These are phyloP conservation scores for Burhinus oedicnemus DNA, from an alignment of 2,113 vertebrate species.

Conservation along the genomic window DNA sequence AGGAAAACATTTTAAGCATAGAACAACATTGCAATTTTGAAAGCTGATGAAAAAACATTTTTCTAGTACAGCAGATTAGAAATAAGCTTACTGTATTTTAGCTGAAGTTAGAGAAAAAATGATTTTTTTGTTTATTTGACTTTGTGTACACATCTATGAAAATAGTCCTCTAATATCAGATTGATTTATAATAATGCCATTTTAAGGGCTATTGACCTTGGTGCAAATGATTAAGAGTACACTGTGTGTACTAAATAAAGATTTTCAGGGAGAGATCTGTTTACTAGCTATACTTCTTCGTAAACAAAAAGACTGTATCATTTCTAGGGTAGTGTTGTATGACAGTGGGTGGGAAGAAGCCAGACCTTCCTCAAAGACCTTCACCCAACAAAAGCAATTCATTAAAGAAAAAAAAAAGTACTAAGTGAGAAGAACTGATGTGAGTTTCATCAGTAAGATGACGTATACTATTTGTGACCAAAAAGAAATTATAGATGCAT, in stretches of 20 bases:
- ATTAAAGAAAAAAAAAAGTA: neutral
- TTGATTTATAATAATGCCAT: constrained; percentile 10
- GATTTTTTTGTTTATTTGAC: neutral
- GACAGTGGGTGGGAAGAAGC: neutral
- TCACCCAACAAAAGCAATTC: neutral
- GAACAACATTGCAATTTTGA: neutral
- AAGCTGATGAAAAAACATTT: neutral
- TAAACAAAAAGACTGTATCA: neutral
- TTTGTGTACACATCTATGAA: neutral
- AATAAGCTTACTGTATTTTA: neutral
- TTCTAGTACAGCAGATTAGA: neutral
- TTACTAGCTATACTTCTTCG: neutral
- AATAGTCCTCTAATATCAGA: constrained; percentile 6
- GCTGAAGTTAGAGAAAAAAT: neutral
- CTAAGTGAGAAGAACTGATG: neutral
- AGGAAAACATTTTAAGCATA: neutral
- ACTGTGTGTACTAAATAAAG: neutral
- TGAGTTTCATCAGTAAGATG: neutral
- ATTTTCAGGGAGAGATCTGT: constrained; percentile 25
- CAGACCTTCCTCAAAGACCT: neutral
- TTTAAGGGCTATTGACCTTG: constrained; percentile 29
- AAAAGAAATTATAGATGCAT: neutral
- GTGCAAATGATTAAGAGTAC: neutral
- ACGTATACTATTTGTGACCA: neutral
- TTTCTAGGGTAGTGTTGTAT: neutral